Conservation (phyloP, 92 coral and sea anemone species). For the Heliopora coerulea region DNA sequence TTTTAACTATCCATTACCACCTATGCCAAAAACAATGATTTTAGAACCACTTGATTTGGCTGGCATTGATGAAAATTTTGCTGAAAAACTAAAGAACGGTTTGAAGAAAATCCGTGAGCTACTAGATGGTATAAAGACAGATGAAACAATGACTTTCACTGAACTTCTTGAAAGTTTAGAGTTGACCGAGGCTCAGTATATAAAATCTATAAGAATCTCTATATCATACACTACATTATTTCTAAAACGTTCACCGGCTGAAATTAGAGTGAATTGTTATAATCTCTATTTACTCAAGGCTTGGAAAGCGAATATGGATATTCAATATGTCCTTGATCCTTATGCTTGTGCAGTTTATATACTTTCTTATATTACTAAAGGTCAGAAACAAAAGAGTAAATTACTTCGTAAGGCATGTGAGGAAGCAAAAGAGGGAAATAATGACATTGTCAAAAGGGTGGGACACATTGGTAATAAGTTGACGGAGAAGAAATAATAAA, state of each 20-base stretch:
- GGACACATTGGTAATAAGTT: conserved; percentile 68
- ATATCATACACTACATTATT: conserved; percentile 49
- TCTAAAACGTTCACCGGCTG: conserved; percentile 54
- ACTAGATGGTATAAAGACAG: not conserved
- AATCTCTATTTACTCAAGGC: too few species aligned
- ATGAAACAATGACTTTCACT: too few species aligned
- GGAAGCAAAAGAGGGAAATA: conserved; percentile 61
- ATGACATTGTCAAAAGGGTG: conserved; percentile 44
- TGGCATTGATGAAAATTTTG: conserved; percentile 6
- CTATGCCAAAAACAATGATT: conserved; percentile 25
- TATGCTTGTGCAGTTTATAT: conserved; percentile 66
- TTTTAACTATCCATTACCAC: conserved; percentile 32
- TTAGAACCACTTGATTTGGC: conserved; percentile 26
- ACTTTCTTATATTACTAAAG: conserved; percentile 61
- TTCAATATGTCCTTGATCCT: too few species aligned
- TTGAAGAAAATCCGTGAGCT: not conserved
- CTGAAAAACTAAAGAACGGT: not conserved
- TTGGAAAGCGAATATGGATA: too few species aligned
- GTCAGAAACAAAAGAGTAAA: conserved; percentile 68
- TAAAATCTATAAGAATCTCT: too few species aligned
- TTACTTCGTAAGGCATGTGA: conserved; percentile 59
- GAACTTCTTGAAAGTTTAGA: too few species aligned
- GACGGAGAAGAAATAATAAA: too few species aligned
- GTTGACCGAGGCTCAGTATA: too few species aligned
- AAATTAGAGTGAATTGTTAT: conserved; percentile 56